Evolutionary conservation across 1,140 invertebrate species (phyloP).

Genomic region (Battus philenor): DNA sequence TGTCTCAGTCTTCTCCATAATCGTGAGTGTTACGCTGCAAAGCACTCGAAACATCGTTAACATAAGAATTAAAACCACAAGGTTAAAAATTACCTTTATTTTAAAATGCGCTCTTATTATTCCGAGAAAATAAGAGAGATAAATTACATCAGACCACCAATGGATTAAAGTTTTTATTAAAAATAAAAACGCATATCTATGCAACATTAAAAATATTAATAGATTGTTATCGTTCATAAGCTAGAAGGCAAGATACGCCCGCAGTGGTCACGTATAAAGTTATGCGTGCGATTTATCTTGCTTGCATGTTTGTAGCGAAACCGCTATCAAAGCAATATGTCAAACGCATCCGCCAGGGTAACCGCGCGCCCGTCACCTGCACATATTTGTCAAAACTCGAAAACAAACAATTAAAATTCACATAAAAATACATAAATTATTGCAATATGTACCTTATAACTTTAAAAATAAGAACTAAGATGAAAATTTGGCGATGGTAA

Average conservation of each 20-base stretch:
- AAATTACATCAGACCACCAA: no score
- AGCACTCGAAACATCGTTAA: no score
- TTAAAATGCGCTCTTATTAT: no score
- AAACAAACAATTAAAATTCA: conserved; percentile 17
- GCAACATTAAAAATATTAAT: conserved; percentile 12
- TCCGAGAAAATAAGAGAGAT: no score
- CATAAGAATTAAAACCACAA: no score
- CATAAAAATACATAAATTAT: background rate
- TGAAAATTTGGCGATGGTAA: background rate
- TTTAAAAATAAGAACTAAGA: background rate
- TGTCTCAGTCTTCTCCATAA: no score
- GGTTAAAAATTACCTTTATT: no score
- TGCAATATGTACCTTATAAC: conserved; percentile 26
- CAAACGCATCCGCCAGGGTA: conserved; percentile 61
- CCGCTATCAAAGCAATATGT: conserved; percentile 69
- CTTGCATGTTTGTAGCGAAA: conserved; percentile 47
- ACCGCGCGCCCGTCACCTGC: conserved; percentile 62
- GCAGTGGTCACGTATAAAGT: conserved; percentile 16
- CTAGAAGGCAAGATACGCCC: background rate
- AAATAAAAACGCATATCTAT: no score
- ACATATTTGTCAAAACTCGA: conserved; percentile 70
- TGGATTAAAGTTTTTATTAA: no score
- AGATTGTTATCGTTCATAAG: conserved; percentile 4
- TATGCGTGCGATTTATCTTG: conserved; percentile 49
- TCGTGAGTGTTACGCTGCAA: no score